phyloP scores from a whole-genome alignment of 2,888 invertebrate species.

The Cerastoderma edule region DNA sequence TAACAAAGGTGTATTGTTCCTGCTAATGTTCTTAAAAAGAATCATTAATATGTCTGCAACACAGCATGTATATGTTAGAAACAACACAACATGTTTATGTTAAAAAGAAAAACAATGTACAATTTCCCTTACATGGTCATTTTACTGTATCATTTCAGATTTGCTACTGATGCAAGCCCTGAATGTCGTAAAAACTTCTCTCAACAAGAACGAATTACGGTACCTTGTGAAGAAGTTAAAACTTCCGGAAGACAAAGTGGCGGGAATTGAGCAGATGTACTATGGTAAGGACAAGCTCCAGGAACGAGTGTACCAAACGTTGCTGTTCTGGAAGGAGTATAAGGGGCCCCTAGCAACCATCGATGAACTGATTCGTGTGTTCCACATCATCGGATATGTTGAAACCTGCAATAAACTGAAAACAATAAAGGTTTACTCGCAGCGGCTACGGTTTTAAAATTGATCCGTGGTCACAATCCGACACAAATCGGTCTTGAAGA shows the following conservation, averaged over 20 bases:
- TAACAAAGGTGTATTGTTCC: too few relatives aligned
- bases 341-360: constrained; percentile 74
- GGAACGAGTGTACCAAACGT: constrained; percentile 73
- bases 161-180: constrained; percentile 77
- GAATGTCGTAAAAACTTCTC: constrained; percentile 70
- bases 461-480: too few relatives aligned
- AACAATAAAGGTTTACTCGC: constrained; percentile 76
- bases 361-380: constrained; percentile 79
- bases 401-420: constrained; percentile 67
- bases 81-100: too few relatives aligned
- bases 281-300: constrained; percentile 78
- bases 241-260: constrained; percentile 77
- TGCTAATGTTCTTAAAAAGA: too few relatives aligned
- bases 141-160: constrained; percentile 75
- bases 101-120: too few relatives aligned
- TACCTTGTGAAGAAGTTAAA: constrained; percentile 79
- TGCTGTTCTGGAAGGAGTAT: constrained; percentile 77
- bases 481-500: too few relatives aligned
- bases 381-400: constrained; percentile 79
- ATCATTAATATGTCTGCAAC: too few relatives aligned
- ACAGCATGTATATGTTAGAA: too few relatives aligned
- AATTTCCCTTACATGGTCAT: too few relatives aligned
- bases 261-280: constrained; percentile 78
- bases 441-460: constrained; percentile 71
- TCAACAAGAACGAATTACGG: constrained; percentile 80